Evolutionary conservation across 2,113 vertebrate species (phyloP).

Genomic region (Oplegnathus fasciatus): DNA sequence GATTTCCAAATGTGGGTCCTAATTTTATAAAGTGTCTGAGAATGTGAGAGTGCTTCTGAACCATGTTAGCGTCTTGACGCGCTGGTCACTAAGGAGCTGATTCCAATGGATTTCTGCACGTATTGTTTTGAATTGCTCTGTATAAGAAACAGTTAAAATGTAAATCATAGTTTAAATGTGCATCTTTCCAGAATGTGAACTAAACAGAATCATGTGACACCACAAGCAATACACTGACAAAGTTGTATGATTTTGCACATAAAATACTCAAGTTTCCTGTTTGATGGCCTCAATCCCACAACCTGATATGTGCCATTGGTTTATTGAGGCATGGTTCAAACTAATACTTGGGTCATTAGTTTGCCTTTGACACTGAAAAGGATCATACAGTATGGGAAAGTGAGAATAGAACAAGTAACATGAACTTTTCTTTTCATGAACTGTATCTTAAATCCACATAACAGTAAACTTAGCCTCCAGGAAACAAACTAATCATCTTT

Average conservation of each 20-base stretch:
- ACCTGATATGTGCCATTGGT: background rate
- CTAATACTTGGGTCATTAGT: background rate
- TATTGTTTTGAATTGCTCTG: background rate
- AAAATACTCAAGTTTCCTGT: background rate
- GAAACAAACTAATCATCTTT: background rate
- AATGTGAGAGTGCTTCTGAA: background rate
- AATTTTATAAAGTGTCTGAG: constrained; percentile 48
- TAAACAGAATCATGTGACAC: no score
- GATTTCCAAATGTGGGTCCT: constrained; percentile 51
- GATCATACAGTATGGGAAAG: background rate
- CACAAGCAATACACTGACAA: no score
- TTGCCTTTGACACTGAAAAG: background rate
- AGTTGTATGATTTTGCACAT: background rate
- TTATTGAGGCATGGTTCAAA: background rate
- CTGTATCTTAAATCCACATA: background rate
- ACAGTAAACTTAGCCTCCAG: background rate
- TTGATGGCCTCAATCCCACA: background rate
- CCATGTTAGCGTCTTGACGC: background rate
- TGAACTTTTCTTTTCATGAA: no score
- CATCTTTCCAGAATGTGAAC: no score
- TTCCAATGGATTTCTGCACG: background rate
- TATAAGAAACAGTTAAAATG: background rate
- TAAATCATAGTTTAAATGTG: background rate
- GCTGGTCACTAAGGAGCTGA: background rate
- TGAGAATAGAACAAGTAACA: background rate